These are phyloP conservation scores for Myrmecobius fasciatus DNA, from an alignment of 2,113 vertebrate genomes.

Conservation along the genomic window DNA sequence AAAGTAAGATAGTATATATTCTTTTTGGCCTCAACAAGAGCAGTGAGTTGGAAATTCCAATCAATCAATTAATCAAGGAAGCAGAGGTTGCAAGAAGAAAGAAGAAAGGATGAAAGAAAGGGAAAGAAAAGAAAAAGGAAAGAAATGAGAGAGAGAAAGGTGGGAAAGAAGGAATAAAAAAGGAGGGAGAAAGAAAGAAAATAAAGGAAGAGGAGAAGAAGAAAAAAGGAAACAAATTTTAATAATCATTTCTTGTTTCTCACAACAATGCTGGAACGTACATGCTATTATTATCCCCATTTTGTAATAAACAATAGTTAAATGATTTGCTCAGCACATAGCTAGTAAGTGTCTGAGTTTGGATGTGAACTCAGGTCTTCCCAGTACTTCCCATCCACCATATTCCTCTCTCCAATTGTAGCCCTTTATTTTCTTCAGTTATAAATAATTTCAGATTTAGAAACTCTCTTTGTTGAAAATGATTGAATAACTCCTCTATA, in stretches of 20 bases:
- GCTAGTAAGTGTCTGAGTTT: background rate
- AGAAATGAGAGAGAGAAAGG: background rate
- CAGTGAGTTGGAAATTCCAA: no score
- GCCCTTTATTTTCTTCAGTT: background rate
- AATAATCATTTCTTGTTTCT: background rate
- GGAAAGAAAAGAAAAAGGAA: background rate
- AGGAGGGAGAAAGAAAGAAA: background rate
- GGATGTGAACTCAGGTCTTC: background rate
- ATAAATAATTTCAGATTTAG: background rate
- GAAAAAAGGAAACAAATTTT: background rate
- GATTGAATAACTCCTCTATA: background rate
- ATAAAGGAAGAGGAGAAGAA: background rate
- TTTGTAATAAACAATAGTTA: background rate
- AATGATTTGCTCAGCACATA: background rate
- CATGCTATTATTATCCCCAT: background rate
- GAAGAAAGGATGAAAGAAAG: background rate
- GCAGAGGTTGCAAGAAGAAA: background rate
- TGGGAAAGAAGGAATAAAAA: background rate
- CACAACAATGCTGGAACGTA: background rate
- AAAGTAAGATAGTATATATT: background rate
- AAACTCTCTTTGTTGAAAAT: background rate
- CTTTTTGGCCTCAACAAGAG: no score
- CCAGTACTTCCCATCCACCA: background rate
- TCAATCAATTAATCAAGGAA: background rate
- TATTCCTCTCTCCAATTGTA: background rate